Percentiles rank a stretch among this genome's conserved stretches.
These are phyloP conservation scores for Ennomos quercinarius DNA, from an alignment of 2,888 invertebrate species.

Conservation along the genomic window DNA sequence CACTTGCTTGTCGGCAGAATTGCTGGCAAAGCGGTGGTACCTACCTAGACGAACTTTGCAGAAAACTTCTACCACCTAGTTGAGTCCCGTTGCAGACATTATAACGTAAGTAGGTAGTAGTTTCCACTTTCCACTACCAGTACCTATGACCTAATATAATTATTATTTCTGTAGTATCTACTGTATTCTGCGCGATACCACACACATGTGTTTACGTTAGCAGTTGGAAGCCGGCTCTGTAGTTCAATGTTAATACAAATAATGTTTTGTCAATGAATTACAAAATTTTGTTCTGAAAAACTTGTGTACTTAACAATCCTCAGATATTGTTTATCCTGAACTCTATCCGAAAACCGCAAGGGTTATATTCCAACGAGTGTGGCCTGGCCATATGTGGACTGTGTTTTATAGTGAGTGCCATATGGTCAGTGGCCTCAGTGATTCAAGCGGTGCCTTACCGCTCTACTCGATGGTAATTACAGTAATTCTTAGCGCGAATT, in stretches of 20 bases:
- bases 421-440: conserved; percentile 64
- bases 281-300: conserved; percentile 5
- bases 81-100: too few species aligned
- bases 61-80: too few species aligned
- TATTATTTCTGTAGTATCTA: too few species aligned
- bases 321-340: neutral
- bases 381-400: conserved; percentile 1
- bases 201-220: too few species aligned
- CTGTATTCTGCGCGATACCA: too few species aligned
- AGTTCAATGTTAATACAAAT: neutral
- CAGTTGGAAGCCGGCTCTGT: too few species aligned
- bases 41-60: too few species aligned
- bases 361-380: conserved; percentile 1
- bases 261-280: conserved; percentile 9
- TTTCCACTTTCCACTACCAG: too few species aligned
- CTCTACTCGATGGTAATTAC: conserved; percentile 5
- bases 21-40: too few species aligned
- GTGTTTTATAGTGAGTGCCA: conserved; percentile 45
- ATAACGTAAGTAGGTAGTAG: too few species aligned
- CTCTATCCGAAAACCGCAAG: conserved; percentile 1
- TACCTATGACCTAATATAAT: too few species aligned
- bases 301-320: neutral
- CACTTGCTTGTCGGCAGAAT: too few species aligned
- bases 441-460: conserved; percentile 31
- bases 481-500: conserved; percentile 5